Conservation (phyloP, 2,797 vertebrate genomes). For the Morelia viridis region DNA sequence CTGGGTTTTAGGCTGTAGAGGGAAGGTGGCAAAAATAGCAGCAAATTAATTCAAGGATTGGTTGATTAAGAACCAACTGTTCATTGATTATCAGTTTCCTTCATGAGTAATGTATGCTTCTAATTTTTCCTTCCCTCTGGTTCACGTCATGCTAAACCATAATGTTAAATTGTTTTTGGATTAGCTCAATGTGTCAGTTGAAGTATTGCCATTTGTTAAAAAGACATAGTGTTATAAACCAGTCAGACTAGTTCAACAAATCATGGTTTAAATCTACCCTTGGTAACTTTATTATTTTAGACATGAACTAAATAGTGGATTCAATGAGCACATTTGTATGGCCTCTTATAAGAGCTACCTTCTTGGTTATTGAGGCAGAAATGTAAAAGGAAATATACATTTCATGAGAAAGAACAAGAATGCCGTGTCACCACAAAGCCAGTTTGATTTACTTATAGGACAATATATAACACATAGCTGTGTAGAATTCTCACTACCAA, state of each 20-base stretch:
- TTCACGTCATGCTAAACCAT: neutral
- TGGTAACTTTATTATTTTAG: neutral
- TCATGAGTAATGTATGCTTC: neutral
- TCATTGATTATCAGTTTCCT: neutral
- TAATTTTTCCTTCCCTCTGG: neutral
- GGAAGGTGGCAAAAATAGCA: neutral
- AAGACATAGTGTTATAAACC: neutral
- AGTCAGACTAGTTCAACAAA: neutral
- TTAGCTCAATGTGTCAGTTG: neutral
- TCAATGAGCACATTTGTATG: neutral
- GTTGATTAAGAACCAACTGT: neutral
- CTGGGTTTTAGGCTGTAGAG: neutral
- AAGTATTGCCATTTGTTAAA: neutral
- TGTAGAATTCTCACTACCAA: neutral
- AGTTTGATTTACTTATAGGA: neutral
- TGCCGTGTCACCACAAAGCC: neutral
- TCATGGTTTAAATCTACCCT: neutral
- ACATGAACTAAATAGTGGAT: neutral
- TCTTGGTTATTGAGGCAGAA: neutral
- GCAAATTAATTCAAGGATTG: neutral
- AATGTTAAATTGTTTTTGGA: neutral
- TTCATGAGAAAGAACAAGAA: neutral
- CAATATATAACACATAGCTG: neutral
- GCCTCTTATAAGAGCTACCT: neutral
- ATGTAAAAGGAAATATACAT: neutral